Base-by-base conservation (phyloP, 35 echinoderm and acorn worm species). In the Strongylocentrotus purpuratus region DNA sequence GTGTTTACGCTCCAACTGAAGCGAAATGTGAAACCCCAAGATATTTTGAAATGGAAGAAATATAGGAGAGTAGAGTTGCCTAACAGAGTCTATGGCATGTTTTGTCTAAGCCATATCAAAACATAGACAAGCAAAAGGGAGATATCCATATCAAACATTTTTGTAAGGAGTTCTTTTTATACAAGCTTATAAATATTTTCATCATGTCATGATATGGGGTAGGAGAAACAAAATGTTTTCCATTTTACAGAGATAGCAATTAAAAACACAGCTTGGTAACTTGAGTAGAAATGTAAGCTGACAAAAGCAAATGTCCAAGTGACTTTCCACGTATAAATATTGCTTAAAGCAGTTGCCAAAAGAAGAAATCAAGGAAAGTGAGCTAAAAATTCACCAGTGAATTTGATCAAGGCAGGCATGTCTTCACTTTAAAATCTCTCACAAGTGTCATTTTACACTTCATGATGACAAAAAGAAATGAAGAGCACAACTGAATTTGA, bases 51-150 rank as follows among this genome's bases (percentile, higher is more conserved):
- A 78, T 25, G 28, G 28, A 78, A 78, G 20, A 78, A 78, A 78
- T 3, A 78, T 78, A 18, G 65, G 28, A 78, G 65, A 78, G 65
- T 78, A 78, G 65, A 78, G 65, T 78, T 78, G 22, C 65, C 65
- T 78, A 78, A 78, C 65, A 78, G 65, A 78, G 22, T 28, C 65
- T n/a, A 78, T 22, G 65, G 20, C 65, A 78, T 78, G 28, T 78
- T 78, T 78, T 78, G 65, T 78, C 65, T 78, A 78, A 78, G 65
- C 65, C 65, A 78, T 28, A 78, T 78, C 65, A 78, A 78, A 78
- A 78, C 65, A 78, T 22, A 78, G 65, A 78, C 20, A 78, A 18
- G 18, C 22, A 78, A 78, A n/a, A 78, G 65, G 25, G 65, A n/a
- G 22, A 78, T 78, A 78, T 78, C 65, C 65, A 78, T 78, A 78